phyloP scores from a whole-genome alignment of 2,797 vertebrate species.

The Prionace glauca region DNA sequence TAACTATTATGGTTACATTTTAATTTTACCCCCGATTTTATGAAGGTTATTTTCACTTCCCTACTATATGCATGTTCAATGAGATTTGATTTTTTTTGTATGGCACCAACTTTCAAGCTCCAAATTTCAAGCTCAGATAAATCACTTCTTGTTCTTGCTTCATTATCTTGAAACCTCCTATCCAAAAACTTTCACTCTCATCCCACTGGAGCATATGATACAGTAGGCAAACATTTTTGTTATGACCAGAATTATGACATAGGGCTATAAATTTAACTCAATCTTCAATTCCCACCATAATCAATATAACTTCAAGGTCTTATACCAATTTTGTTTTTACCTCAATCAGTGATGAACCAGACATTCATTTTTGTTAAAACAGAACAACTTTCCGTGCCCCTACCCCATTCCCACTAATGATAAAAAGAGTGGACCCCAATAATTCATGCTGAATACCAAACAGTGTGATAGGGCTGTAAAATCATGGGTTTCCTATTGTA shows the following conservation, averaged over 20 bases:
- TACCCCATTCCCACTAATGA: not conserved
- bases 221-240: not conserved
- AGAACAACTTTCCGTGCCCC: not conserved
- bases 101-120: not conserved
- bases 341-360: not conserved
- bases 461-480: not conserved
- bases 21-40: not conserved
- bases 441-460: not conserved
- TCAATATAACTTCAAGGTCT: not conserved
- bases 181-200: not conserved
- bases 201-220: not conserved
- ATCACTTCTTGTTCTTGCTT: not conserved
- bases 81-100: not conserved
- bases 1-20: not conserved
- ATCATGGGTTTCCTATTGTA: not conserved
- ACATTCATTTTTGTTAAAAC: not conserved
- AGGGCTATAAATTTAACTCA: not conserved
- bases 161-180: not conserved
- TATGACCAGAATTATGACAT: not conserved
- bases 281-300: not conserved
- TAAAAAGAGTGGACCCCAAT: not conserved
- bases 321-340: not conserved
- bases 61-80: not conserved
- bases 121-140: not conserved
- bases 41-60: not conserved